Evolutionary conservation across 2,797 vertebrate species (phyloP).

Genomic region (Onychomys torridus): DNA sequence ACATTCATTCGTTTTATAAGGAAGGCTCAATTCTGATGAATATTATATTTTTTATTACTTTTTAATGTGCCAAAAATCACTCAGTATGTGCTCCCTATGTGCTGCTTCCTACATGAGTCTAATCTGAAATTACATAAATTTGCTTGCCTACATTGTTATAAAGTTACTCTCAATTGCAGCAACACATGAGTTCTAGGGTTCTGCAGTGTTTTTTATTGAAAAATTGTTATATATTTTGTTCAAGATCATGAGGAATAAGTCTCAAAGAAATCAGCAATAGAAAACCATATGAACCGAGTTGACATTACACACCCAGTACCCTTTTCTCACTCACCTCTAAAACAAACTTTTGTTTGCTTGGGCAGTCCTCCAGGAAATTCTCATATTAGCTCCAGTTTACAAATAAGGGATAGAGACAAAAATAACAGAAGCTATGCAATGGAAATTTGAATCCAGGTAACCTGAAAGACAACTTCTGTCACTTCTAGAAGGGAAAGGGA

Average conservation of each 20-base stretch:
- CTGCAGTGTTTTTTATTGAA: not conserved
- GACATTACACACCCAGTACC: not conserved
- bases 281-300: slow-evolving; percentile 20
- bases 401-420: not conserved
- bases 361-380: not conserved
- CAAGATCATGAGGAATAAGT: not conserved
- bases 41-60: not conserved
- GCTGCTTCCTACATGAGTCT: not conserved
- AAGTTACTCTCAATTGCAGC: not conserved
- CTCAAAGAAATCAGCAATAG: not conserved
- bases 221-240: not conserved
- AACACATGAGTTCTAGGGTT: not conserved
- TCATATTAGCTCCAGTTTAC: not conserved
- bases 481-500: not conserved
- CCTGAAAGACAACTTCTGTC: not conserved
- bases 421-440: not conserved
- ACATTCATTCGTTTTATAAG: not conserved
- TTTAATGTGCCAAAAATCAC: not conserved
- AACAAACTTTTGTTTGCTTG: not conserved
- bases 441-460: not conserved
- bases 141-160: not conserved
- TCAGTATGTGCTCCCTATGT: not conserved
- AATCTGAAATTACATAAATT: slow-evolving; percentile 25
- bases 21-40: not conserved
- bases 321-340: slow-evolving; percentile 30